Evolutionary conservation across 2,113 vertebrate species (phyloP).

Genomic region (Chlorodrepanis virens): DNA sequence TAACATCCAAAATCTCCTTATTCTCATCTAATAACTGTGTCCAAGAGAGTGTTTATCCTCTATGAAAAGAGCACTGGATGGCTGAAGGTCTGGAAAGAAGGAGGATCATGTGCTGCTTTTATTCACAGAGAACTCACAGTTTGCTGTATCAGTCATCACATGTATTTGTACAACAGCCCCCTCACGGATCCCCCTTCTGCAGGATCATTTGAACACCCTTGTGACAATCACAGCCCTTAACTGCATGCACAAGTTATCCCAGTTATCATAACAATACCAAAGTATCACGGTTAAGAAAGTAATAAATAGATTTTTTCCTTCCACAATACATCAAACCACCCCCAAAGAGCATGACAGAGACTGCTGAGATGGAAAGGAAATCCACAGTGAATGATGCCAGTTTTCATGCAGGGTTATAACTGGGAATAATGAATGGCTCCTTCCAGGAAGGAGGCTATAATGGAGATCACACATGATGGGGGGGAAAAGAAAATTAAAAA

Average conservation of each 20-base stretch:
- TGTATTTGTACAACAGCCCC: fast-evolving
- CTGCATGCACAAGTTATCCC: background rate
- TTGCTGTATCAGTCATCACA: fast-evolving
- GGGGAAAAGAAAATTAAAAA: fast-evolving
- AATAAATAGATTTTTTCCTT: background rate
- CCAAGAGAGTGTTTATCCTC: background rate
- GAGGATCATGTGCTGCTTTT: background rate
- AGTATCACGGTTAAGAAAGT: background rate
- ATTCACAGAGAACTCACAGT: background rate
- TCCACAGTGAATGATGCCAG: background rate
- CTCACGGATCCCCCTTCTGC: background rate
- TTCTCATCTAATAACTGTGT: background rate
- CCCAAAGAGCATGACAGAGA: background rate
- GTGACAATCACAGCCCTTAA: background rate
- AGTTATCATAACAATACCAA: background rate
- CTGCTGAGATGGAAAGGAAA: background rate
- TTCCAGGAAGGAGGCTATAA: background rate
- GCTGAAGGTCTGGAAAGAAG: background rate
- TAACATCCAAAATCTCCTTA: background rate
- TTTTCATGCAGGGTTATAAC: background rate
- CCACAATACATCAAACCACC: background rate
- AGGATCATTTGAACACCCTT: background rate
- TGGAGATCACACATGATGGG: fast-evolving
- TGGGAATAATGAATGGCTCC: background rate
- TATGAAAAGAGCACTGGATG: background rate